A percentile compares a stretch with the other conserved stretches of the same genome.
Evolutionary conservation across 92 coral and sea anemone genomes (phyloP).

Genomic region (Zoanthus sociatus): DNA sequence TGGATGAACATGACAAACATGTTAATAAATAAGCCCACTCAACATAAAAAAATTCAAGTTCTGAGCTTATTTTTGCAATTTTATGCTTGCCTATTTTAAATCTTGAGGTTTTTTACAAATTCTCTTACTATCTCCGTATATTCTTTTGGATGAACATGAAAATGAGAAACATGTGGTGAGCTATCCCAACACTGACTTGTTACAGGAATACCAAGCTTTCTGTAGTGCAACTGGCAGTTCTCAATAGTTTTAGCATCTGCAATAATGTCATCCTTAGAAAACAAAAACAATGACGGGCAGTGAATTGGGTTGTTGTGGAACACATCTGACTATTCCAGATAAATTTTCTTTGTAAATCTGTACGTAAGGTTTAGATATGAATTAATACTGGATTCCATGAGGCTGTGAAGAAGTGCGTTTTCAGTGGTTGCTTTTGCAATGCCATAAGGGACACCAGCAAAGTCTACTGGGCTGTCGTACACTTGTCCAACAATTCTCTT

Average conservation of each 20-base stretch:
- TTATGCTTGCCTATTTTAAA: not conserved
- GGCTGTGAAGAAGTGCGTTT: slow-evolving; percentile 61
- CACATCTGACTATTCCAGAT: slow-evolving; percentile 73
- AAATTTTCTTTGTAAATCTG: slow-evolving; percentile 76
- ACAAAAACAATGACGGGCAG: slow-evolving; percentile 88
- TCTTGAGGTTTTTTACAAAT: slow-evolving; percentile 57
- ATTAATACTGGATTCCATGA: slow-evolving; percentile 69
- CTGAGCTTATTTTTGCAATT: no score
- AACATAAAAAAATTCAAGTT: no score
- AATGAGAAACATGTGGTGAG: slow-evolving; percentile 96
- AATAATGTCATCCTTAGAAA: slow-evolving; percentile 85
- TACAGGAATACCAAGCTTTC: slow-evolving; percentile 81
- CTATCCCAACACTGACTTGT: slow-evolving; percentile 84
- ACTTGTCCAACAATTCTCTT: slow-evolving; percentile 91
- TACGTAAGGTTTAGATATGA: slow-evolving; percentile 73
- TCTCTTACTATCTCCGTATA: slow-evolving; percentile 73
- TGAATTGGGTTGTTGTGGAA: slow-evolving; percentile 88
- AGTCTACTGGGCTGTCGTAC: slow-evolving; percentile 95
- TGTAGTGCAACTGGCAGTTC: slow-evolving; percentile 76
- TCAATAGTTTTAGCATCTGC: slow-evolving; percentile 75
- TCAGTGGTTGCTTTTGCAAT: slow-evolving; percentile 85
- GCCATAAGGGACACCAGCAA: slow-evolving; percentile 90
- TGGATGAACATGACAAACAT: no score
- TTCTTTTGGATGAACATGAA: slow-evolving; percentile 82
- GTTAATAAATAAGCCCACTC: no score